phyloP scores from a whole-genome alignment of 2,113 vertebrate species.

The Lethenteron camtschaticum region DNA sequence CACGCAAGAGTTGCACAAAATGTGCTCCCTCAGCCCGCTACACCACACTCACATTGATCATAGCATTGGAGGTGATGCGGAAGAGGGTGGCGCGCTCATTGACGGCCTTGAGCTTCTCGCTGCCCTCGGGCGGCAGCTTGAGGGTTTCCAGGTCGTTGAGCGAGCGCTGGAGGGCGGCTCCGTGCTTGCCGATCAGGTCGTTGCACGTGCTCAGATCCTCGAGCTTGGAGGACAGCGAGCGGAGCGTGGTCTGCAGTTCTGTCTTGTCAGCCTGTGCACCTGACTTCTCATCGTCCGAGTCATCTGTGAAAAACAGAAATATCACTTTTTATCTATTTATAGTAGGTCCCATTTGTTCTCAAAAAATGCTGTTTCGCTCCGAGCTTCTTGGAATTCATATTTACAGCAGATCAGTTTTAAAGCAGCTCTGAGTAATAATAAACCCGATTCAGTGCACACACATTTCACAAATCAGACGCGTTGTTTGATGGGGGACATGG shows the following conservation, averaged over 20 bases:
- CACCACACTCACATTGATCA: slow-evolving; percentile 65
- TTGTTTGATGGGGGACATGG: no score
- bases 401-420: no score
- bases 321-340: not conserved
- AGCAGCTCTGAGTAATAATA: no score
- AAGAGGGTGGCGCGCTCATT: slow-evolving; percentile 87
- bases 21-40: no score
- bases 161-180: slow-evolving; percentile 75
- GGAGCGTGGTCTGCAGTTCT: slow-evolving; percentile 55
- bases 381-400: no score
- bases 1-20: no score
- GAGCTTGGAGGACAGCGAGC: slow-evolving; percentile 59
- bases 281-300: slow-evolving; percentile 76
- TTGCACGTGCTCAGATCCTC: slow-evolving; percentile 83
- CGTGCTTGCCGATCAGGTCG: slow-evolving; percentile 84
- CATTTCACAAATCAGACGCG: no score
- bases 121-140: slow-evolving; percentile 44
- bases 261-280: slow-evolving; percentile 56
- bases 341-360: no score
- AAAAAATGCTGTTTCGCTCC: no score
- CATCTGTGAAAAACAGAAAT: slow-evolving; percentile 35
- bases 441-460: no score
- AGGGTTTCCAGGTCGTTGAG: slow-evolving; percentile 75
- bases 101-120: slow-evolving; percentile 74
- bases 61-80: slow-evolving; percentile 97